These are phyloP conservation scores for Daubentonia madagascariensis DNA, from an alignment of 2,113 vertebrate genomes.

Conservation along the genomic window DNA sequence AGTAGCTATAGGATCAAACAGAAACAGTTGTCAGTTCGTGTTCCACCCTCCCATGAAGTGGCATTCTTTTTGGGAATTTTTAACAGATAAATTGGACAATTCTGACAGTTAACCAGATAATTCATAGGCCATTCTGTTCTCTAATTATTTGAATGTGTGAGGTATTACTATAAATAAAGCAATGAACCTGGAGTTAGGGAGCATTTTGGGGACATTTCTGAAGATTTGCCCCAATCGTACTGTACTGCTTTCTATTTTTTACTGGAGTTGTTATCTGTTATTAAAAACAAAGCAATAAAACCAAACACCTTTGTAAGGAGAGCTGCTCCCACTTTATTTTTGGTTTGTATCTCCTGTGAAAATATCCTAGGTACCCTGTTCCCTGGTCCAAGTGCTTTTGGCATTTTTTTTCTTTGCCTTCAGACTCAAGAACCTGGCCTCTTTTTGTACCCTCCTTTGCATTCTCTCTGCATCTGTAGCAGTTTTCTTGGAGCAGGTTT, in stretches of 20 bases:
- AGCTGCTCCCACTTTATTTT: background rate
- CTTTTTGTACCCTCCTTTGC: constrained; percentile 19
- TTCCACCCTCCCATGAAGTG: background rate
- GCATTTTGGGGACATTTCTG: background rate
- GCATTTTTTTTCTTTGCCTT: background rate
- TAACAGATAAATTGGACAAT: background rate
- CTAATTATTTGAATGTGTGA: background rate
- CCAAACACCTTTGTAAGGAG: background rate
- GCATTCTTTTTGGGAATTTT: background rate
- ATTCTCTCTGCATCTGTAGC: background rate
- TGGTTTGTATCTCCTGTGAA: background rate
- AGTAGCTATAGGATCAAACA: background rate
- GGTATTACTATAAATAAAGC: background rate
- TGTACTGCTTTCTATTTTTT: background rate
- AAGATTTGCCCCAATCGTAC: background rate
- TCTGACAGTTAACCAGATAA: background rate
- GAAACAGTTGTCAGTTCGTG: background rate
- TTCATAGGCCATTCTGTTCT: background rate
- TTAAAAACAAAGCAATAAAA: background rate
- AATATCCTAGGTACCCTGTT: background rate
- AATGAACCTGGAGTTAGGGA: background rate
- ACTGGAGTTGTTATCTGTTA: background rate
- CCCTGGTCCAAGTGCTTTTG: background rate
- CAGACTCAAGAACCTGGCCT: background rate
- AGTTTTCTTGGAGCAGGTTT: background rate